A percentile compares a stretch with the other conserved stretches of the same genome.
Evolutionary conservation across 2,797 vertebrate species (phyloP).

Genomic region (Schizothorax lantsangensis): DNA sequence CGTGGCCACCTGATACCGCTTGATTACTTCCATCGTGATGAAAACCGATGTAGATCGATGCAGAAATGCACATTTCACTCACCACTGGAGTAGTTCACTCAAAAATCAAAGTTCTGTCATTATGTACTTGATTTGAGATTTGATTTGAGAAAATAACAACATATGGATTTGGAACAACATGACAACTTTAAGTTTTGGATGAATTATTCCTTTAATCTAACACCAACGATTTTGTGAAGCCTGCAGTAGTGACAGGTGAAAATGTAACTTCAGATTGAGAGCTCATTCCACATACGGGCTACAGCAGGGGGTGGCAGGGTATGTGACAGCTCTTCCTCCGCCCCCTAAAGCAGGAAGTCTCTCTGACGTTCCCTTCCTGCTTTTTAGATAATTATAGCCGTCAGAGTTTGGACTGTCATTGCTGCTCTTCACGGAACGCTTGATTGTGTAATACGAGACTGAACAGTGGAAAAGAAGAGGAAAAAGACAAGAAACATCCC

Average conservation of each 20-base stretch:
- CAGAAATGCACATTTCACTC: neutral
- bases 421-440: slow-evolving; percentile 28
- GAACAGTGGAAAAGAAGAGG: slow-evolving; percentile 14
- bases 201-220: neutral
- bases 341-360: slow-evolving; percentile 16
- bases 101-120: neutral
- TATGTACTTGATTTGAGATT: neutral
- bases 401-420: slow-evolving; percentile 42
- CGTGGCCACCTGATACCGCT: slow-evolving; percentile 5
- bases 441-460: slow-evolving; percentile 27
- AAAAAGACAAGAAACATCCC: neutral
- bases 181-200: neutral
- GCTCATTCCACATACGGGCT: slow-evolving; percentile 34
- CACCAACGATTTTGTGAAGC: neutral
- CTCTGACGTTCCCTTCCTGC: slow-evolving; percentile 21
- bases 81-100: neutral
- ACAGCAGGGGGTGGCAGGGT: slow-evolving; percentile 34
- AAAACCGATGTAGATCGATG: neutral
- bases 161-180: neutral
- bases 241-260: slow-evolving; percentile 1
- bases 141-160: slow-evolving; percentile 32
- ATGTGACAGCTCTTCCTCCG: slow-evolving; percentile 38
- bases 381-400: slow-evolving; percentile 51
- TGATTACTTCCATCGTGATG: neutral
- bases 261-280: neutral